phyloP scores from a whole-genome alignment of 2,888 invertebrate species.

The Tenthredo livida region DNA sequence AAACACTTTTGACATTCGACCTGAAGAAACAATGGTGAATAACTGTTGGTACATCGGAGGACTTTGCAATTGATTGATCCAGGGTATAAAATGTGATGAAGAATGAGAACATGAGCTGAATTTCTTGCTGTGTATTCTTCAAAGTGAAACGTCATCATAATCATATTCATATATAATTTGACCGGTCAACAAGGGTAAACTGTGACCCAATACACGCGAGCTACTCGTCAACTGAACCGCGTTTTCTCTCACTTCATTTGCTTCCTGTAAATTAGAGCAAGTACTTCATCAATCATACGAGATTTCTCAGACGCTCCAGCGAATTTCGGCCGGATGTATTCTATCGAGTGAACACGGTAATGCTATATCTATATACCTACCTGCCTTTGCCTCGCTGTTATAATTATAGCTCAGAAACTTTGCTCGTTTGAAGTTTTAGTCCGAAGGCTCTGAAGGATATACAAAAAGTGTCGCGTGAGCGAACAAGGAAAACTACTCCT shows the following conservation, averaged over 20 bases:
- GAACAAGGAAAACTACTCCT: conserved; percentile 45
- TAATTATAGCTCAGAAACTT: conserved; percentile 32
- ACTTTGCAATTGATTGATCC: not conserved
- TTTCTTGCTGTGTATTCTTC: not conserved
- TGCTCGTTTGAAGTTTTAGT: conserved; percentile 50
- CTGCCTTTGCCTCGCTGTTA: conserved; percentile 14
- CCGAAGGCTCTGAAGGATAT: conserved; percentile 14
- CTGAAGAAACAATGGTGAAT: not conserved
- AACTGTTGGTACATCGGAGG: not conserved
- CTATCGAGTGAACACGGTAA: not conserved
- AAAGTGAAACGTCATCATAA: not conserved
- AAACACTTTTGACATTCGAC: not conserved
- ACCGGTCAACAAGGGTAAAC: not conserved
- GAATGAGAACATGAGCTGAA: not conserved
- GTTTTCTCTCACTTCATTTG: conserved; percentile 12
- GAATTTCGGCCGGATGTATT: conserved; percentile 19
- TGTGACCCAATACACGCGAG: conserved; percentile 39
- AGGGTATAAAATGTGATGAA: not conserved
- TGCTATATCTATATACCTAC: conserved; percentile 28
- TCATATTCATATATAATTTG: not conserved
- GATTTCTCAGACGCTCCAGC: not conserved
- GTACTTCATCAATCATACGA: conserved; percentile 38
- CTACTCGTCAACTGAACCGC: conserved; percentile 30
- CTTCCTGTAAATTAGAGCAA: conserved; percentile 16
- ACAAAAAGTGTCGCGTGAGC: conserved; percentile 29